These are phyloP conservation scores for Xylota sylvarum DNA, from an alignment of 2,888 invertebrate genomes.

Conservation along the genomic window DNA sequence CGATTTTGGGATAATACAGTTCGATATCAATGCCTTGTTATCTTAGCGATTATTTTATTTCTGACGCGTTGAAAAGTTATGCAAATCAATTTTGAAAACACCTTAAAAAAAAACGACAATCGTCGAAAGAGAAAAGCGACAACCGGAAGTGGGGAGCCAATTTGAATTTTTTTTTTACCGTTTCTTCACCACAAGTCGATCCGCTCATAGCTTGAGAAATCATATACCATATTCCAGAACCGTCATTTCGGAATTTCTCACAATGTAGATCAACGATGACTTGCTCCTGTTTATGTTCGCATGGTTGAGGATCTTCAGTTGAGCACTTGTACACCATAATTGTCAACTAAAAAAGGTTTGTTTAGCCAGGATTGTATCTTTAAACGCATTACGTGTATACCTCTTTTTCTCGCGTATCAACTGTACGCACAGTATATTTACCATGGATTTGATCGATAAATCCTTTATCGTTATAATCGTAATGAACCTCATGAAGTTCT, in stretches of 20 bases:
- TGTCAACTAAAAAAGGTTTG: slow-evolving; percentile 39
- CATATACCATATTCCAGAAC: slow-evolving; percentile 77
- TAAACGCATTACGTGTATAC: slow-evolving; percentile 1
- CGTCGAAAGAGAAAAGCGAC: too few species aligned
- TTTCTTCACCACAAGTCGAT: slow-evolving; percentile 78
- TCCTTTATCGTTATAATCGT: slow-evolving; percentile 58
- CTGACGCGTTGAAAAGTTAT: too few species aligned
- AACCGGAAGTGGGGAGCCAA: too few species aligned
- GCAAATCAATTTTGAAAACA: too few species aligned
- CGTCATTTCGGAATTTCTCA: slow-evolving; percentile 65
- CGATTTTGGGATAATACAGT: too few species aligned
- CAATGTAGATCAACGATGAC: slow-evolving; percentile 68
- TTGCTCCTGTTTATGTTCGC: slow-evolving; percentile 51
- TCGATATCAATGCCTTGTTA: too few species aligned
- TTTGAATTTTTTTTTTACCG: slow-evolving; percentile 75
- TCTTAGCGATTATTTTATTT: too few species aligned
- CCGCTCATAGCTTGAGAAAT: slow-evolving; percentile 72
- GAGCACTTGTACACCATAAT: slow-evolving; percentile 65
- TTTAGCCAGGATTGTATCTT: background rate
- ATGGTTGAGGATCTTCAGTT: slow-evolving; percentile 36
- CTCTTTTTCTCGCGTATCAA: slow-evolving; percentile 68
- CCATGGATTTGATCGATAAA: slow-evolving; percentile 73
- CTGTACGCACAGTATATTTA: slow-evolving; percentile 62
- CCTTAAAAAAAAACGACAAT: too few species aligned
- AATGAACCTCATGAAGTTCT: slow-evolving; percentile 64